Percentiles rank a stretch among this genome's conserved stretches.
Evolutionary conservation across 2,888 invertebrate species (phyloP).

Genomic region (Meandrusa payeni): DNA sequence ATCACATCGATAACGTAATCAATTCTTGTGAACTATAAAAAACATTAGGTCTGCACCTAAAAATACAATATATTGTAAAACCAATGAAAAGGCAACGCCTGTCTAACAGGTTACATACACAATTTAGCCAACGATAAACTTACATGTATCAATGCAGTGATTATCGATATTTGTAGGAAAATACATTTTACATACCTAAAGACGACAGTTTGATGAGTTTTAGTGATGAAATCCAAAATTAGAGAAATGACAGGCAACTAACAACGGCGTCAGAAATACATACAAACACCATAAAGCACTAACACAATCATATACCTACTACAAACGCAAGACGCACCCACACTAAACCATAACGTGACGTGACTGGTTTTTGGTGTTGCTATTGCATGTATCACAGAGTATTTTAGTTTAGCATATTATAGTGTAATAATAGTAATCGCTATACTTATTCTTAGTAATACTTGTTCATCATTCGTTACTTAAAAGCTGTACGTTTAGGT

Average conservation of each 20-base stretch:
- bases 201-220: constrained; percentile 72
- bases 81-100: constrained; percentile 66
- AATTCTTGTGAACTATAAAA: constrained; percentile 36
- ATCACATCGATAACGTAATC: constrained; percentile 52
- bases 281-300: constrained; percentile 69
- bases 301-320: constrained; percentile 54
- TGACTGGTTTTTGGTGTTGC: constrained; percentile 55
- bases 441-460: too few species aligned
- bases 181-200: constrained; percentile 60
- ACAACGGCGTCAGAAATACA: constrained; percentile 74
- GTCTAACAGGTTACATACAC: constrained; percentile 50
- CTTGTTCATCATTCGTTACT: too few species aligned
- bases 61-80: constrained; percentile 32
- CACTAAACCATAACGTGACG: constrained; percentile 54
- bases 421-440: too few species aligned
- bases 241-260: constrained; percentile 64
- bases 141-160: constrained; percentile 22
- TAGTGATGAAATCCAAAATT: constrained; percentile 76
- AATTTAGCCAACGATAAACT: constrained; percentile 18
- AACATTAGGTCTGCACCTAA: constrained; percentile 34
- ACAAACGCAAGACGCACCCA: constrained; percentile 58
- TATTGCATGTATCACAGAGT: too few species aligned
- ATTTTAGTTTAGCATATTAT: too few species aligned
- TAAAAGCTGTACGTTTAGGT: too few species aligned
- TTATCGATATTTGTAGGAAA: constrained; percentile 30